Conservation (phyloP, 2,888 invertebrate species). For the Pyralis farinalis region DNA sequence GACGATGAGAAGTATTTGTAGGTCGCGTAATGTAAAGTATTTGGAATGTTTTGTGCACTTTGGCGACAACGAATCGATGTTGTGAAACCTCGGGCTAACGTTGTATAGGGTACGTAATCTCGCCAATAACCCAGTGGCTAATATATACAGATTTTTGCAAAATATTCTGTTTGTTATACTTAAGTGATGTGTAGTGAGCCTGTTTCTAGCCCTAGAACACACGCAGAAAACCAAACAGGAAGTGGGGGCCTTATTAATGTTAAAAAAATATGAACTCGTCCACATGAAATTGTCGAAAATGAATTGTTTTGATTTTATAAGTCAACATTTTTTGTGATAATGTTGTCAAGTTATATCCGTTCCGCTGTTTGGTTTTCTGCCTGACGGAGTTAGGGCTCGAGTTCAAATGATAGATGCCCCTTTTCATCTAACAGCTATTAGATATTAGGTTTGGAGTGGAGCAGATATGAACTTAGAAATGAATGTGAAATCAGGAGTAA, state of each 20-base stretch:
- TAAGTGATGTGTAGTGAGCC: neutral
- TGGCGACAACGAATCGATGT: conserved; percentile 61
- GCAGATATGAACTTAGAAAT: neutral
- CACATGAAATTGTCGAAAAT: neutral
- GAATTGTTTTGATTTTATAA: neutral
- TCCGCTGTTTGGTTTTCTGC: neutral
- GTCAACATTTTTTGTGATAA: neutral
- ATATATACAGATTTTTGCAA: conserved; percentile 47
- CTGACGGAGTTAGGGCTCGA: neutral
- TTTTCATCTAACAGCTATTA: neutral
- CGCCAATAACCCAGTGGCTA: conserved; percentile 38
- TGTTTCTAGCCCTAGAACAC: neutral
- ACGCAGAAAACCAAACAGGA: neutral
- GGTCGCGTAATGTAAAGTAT: conserved; percentile 1
- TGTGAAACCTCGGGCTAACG: conserved; percentile 45
- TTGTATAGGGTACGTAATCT: conserved; percentile 23
- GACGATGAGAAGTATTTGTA: neutral
- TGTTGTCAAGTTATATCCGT: neutral
- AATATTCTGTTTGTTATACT: conserved; percentile 69
- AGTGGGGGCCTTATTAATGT: conserved; percentile 7
- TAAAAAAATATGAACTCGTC: neutral
- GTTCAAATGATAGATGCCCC: neutral
- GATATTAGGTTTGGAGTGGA: neutral
- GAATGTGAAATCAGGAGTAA: too few relatives aligned
- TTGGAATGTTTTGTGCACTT: neutral